phyloP scores from a whole-genome alignment of 1,140 invertebrate species.

The Neodiprion pinetum region DNA sequence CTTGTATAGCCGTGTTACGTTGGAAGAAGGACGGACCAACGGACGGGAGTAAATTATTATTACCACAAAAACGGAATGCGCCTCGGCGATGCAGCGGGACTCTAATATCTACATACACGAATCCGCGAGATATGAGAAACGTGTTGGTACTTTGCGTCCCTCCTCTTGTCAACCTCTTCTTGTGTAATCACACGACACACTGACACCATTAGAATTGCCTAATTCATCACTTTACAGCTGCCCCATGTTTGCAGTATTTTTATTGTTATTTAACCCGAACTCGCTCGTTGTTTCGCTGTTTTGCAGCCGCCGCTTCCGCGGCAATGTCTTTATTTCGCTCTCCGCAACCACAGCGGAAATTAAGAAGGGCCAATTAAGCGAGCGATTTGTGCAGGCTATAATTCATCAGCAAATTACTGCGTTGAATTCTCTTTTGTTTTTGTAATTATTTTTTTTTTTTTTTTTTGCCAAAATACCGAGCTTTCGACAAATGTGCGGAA shows the following conservation, averaged over 20 bases:
- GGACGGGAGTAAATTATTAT: conserved; percentile 47
- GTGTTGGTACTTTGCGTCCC: background rate
- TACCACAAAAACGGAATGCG: conserved; percentile 46
- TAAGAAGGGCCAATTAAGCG: too few relatives aligned
- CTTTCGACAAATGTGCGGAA: too few relatives aligned
- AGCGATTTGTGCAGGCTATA: too few relatives aligned
- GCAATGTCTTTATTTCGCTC: too few relatives aligned
- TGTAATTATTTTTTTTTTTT: too few relatives aligned
- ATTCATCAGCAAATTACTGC: too few relatives aligned
- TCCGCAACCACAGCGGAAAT: too few relatives aligned
- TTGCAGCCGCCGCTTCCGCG: too few relatives aligned
- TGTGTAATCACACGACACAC: background rate
- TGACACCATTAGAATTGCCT: background rate
- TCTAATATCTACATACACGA: background rate
- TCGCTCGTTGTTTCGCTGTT: too few relatives aligned
- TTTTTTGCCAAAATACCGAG: too few relatives aligned
- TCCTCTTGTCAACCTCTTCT: background rate
- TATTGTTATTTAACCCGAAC: too few relatives aligned
- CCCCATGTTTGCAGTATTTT: background rate
- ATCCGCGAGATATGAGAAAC: background rate
- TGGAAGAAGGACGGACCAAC: conserved; percentile 4
- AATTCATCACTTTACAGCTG: background rate
- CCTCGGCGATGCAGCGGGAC: conserved; percentile 9
- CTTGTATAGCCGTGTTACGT: conserved; percentile 22
- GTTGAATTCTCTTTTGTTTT: too few relatives aligned